Percentiles rank a stretch among this genome's conserved stretches.
Conservation (phyloP, 2,888 invertebrate genomes). For the Scaptomyza reducta region DNA sequence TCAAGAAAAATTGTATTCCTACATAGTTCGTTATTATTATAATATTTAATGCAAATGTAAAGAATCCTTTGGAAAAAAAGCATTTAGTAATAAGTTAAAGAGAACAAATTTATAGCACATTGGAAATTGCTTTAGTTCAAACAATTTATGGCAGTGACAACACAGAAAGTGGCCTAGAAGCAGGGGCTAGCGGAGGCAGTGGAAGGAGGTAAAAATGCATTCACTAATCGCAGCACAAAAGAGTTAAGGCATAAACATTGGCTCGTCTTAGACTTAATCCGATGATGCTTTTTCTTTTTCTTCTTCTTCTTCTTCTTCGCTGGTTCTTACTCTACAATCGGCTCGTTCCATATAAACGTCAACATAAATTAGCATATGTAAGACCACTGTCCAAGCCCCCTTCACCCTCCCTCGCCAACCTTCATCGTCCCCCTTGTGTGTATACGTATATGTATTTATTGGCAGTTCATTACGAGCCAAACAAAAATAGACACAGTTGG, state of each 20-base stretch:
- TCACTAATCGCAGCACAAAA: slow-evolving; percentile 1
- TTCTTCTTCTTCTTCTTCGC: no score
- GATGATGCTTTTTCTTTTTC: background rate
- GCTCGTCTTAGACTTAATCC: slow-evolving; percentile 1
- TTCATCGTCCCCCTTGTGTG: background rate
- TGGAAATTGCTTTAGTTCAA: slow-evolving; percentile 5
- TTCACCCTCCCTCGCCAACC: background rate
- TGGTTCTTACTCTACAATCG: slow-evolving; percentile 7
- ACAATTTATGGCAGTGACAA: slow-evolving; percentile 9
- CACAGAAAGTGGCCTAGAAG: background rate
- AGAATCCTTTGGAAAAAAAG: no score
- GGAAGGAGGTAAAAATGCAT: background rate
- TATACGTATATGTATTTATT: slow-evolving; percentile 29
- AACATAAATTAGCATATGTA: slow-evolving; percentile 70
- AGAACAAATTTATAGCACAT: background rate
- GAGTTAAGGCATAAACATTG: slow-evolving; percentile 6
- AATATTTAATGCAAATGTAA: no score
- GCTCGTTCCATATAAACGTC: slow-evolving; percentile 25
- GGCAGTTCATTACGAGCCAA: slow-evolving; percentile 51
- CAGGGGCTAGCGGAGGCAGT: background rate
- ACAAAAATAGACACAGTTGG: slow-evolving; percentile 56
- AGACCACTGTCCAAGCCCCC: slow-evolving; percentile 1
- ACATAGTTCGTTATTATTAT: no score
- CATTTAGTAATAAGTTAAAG: background rate
- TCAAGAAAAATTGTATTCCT: no score